Evolutionary conservation across 2,113 vertebrate genomes (phyloP), one percentile per base, ranked within the genome.

Genomic region (Colistium nudipinnis): DNA sequence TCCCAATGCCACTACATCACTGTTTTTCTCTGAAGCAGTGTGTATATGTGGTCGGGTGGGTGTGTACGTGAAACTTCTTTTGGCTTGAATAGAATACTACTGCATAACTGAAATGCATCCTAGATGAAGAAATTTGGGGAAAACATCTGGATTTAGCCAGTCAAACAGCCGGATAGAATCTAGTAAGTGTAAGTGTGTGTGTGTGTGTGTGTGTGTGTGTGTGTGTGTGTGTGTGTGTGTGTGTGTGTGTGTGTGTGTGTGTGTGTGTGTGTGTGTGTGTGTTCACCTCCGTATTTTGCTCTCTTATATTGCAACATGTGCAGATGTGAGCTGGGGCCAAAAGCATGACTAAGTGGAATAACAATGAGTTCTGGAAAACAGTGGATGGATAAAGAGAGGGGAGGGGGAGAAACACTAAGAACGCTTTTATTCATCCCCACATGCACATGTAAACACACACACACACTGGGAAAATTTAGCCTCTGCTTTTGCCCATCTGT

Each of bases 81-180:
- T 54, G 48, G 45, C 7, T 31, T 6, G 45, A 72, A 47, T 8
- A 22, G n/a, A 77, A 64, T 19, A 76, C 53, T 56, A 65, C 61
- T 69, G 54, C 60, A 36, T 31, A 60, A 62, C 68, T 70, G 41
- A 76, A 86, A 83, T 70, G 33, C 30, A 77, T 74, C 38, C 39
- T 66, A 81, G 73, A 87, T 78, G 78, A 83, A 62, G 68, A 69
- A 79, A 69, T 82, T 35, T 64, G 53, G 43, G 44, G 30, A 76
- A 76, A 78, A 82, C 86, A 91, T 91, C 87, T 87, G 85, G 85
- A 78, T 63, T 68, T 56, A 84, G 70, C 70, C 51, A 63, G 55
- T 48, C 7, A 13, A 85, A 80, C 87, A 89, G 90, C 84, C 88
- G 88, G 79, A 81, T 56, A 60, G 55, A 87, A 88, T 89, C 80